Percentiles rank a stretch among this genome's conserved stretches.
Evolutionary conservation across 1,140 invertebrate genomes (phyloP).

Genomic region (Laupala kohalensis): DNA sequence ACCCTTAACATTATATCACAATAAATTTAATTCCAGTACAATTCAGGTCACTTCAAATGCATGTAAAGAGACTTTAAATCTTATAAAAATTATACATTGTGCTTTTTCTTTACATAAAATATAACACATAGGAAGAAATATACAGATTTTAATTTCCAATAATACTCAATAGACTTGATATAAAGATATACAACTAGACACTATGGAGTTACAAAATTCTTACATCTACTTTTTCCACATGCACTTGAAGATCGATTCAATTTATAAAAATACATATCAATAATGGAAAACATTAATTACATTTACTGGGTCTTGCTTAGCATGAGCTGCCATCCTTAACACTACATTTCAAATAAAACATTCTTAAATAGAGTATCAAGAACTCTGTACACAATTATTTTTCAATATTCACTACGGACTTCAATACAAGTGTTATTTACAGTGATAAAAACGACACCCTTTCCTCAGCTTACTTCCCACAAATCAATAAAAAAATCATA

Average conservation of each 20-base stretch:
- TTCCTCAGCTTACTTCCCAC: background rate
- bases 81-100: background rate
- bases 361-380: too few relatives aligned
- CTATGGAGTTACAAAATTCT: background rate
- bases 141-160: background rate
- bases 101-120: background rate
- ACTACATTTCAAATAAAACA: too few relatives aligned
- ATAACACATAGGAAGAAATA: background rate
- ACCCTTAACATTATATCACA: background rate
- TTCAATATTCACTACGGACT: background rate
- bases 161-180: background rate
- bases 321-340: background rate
- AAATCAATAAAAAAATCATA: background rate
- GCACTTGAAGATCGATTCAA: background rate
- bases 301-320: background rate
- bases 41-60: background rate
- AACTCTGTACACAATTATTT: background rate
- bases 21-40: background rate
- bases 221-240: background rate
- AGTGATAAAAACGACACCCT: background rate
- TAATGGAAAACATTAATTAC: background rate
- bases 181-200: background rate
- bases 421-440: background rate
- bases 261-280: background rate
- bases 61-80: background rate